phyloP scores from a whole-genome alignment of 1,140 invertebrate species.

The Rhynchophorus ferrugineus region DNA sequence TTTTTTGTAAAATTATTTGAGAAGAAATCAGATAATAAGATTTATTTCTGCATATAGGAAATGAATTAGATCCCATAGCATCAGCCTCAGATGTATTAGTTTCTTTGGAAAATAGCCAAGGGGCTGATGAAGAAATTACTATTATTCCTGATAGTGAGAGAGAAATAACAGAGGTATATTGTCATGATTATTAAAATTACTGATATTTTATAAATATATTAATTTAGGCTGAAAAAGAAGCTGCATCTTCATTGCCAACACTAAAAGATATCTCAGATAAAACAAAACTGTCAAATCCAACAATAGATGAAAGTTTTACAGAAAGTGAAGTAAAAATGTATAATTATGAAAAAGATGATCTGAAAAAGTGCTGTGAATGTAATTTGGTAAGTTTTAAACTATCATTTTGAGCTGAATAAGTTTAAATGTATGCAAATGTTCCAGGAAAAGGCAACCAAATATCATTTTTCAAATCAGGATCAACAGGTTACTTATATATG shows the following conservation, averaged over 20 bases:
- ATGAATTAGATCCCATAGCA: conserved; percentile 24
- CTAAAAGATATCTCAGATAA: conserved; percentile 28
- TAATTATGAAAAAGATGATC: conserved; percentile 28
- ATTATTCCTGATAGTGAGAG: conserved; percentile 52
- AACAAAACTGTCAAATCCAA: background rate
- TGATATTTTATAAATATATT: no score
- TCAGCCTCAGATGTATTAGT: conserved; percentile 26
- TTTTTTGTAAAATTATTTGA: background rate
- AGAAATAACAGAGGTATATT: conserved; percentile 49
- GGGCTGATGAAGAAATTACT: conserved; percentile 51
- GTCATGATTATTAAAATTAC: no score
- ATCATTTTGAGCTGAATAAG: background rate
- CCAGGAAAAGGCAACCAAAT: conserved; percentile 30
- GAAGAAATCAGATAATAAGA: background rate
- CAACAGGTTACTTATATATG: conserved; percentile 37
- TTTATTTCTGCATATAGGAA: background rate
- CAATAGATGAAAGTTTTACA: conserved; percentile 1
- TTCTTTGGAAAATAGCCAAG: conserved; percentile 33
- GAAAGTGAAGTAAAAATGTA: conserved; percentile 46
- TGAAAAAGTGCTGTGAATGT: conserved; percentile 29
- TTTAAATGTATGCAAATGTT: conserved; percentile 7
- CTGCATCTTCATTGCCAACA: conserved; percentile 36
- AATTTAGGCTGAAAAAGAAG: conserved; percentile 46
- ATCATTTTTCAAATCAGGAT: conserved; percentile 27
- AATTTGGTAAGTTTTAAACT: conserved; percentile 30